These are phyloP conservation scores for Carcharodon carcharias DNA, from an alignment of 2,797 vertebrate species.

Conservation along the genomic window DNA sequence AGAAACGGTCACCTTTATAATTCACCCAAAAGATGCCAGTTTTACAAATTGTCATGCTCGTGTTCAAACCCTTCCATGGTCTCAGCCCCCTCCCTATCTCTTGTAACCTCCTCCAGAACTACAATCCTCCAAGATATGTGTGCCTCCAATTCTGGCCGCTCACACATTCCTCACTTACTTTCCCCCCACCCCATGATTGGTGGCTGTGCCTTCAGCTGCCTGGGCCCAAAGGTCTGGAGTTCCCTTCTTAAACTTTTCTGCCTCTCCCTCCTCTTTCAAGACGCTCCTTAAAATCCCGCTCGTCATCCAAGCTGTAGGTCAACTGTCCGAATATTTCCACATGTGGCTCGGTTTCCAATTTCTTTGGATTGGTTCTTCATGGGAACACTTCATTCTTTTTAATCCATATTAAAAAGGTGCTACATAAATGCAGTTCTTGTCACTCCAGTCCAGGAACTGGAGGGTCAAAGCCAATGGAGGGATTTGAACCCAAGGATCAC, in stretches of 20 bases:
- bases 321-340: too few species aligned
- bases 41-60: not conserved
- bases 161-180: not conserved
- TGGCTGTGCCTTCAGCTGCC: not conserved
- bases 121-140: not conserved
- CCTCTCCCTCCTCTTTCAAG: not conserved
- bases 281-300: not conserved
- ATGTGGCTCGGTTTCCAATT: too few species aligned
- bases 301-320: not conserved
- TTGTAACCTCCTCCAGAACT: not conserved
- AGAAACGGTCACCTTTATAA: not conserved
- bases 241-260: not conserved
- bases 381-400: too few species aligned
- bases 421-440: not conserved
- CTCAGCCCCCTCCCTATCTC: not conserved
- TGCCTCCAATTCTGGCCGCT: not conserved
- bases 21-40: too few species aligned
- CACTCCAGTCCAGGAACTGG: not conserved
- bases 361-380: too few species aligned
- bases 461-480: not conserved
- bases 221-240: not conserved
- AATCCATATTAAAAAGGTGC: too few species aligned
- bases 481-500: not conserved
- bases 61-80: not conserved
- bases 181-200: not conserved